A percentile compares a stretch with the other conserved stretches of the same genome.
These are phyloP conservation scores for Pseudoips prasinana DNA, from an alignment of 2,888 invertebrate genomes.

Conservation along the genomic window DNA sequence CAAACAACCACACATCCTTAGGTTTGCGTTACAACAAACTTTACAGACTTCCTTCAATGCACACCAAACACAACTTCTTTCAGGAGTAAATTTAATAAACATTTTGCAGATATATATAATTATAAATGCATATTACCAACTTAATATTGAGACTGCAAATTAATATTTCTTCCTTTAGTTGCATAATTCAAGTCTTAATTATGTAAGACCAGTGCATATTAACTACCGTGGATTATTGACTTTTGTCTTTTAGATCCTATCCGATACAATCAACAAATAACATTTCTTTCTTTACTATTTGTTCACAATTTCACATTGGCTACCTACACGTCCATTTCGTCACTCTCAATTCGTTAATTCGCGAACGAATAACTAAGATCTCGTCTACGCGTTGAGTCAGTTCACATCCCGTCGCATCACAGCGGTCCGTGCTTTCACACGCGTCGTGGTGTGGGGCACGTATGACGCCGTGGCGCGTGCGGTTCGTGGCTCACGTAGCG, in stretches of 20 bases:
- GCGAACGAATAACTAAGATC: slow-evolving; percentile 43
- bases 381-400: slow-evolving; percentile 50
- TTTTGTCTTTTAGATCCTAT: slow-evolving; percentile 59
- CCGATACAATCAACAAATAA: slow-evolving; percentile 70
- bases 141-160: slow-evolving; percentile 31
- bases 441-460: slow-evolving; percentile 31
- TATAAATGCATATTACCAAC: too few relatives aligned
- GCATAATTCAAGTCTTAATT: slow-evolving; percentile 3
- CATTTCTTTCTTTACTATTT: slow-evolving; percentile 63
- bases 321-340: slow-evolving; percentile 62
- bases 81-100: too few relatives aligned
- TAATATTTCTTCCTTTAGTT: slow-evolving; percentile 55
- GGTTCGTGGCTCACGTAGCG: slow-evolving; percentile 26
- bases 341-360: slow-evolving; percentile 47
- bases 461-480: slow-evolving; percentile 21
- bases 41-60: too few relatives aligned
- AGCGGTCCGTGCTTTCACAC: slow-evolving; percentile 37
- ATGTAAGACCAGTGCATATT: slow-evolving; percentile 5
- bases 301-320: slow-evolving; percentile 73
- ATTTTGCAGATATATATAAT: too few relatives aligned
- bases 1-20: too few relatives aligned
- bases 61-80: too few relatives aligned
- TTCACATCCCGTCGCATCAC: slow-evolving; percentile 48
- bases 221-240: slow-evolving; percentile 53
- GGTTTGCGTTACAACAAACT: too few relatives aligned